Evolutionary conservation across 2,797 vertebrate species (phyloP).

Genomic region (Emydoidea blandingii): DNA sequence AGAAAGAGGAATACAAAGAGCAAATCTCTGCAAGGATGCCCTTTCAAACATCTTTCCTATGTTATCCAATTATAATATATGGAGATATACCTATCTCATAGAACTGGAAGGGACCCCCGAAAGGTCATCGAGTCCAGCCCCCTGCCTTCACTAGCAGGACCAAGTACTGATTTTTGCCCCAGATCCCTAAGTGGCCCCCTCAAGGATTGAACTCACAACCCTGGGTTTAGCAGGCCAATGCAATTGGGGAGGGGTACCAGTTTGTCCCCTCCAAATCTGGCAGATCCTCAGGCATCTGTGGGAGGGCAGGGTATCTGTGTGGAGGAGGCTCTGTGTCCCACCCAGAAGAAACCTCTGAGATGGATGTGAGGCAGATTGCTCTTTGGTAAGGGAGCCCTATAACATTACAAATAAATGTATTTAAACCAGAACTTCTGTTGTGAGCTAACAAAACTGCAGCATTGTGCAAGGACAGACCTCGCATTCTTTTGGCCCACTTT

Average conservation of each 20-base stretch:
- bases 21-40: background rate
- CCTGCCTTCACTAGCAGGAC: no score
- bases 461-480: background rate
- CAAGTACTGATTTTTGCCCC: no score
- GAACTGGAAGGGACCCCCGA: no score
- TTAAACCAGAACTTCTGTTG: background rate
- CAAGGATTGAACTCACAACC: no score
- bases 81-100: no score
- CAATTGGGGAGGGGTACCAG: background rate
- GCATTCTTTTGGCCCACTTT: background rate
- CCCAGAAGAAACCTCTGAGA: background rate
- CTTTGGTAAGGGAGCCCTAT: accelerated
- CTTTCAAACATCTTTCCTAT: background rate
- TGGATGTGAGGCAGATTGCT: background rate
- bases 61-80: background rate
- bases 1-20: background rate
- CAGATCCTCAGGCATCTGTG: background rate
- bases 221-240: no score
- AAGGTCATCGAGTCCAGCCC: no score
- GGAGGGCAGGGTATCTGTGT: background rate
- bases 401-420: background rate
- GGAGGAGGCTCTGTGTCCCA: background rate
- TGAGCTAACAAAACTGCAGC: background rate
- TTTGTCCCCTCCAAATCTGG: background rate
- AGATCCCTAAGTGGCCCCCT: no score